Evolutionary conservation across 2,888 invertebrate species (phyloP).

Genomic region (Hemithea aestivaria): DNA sequence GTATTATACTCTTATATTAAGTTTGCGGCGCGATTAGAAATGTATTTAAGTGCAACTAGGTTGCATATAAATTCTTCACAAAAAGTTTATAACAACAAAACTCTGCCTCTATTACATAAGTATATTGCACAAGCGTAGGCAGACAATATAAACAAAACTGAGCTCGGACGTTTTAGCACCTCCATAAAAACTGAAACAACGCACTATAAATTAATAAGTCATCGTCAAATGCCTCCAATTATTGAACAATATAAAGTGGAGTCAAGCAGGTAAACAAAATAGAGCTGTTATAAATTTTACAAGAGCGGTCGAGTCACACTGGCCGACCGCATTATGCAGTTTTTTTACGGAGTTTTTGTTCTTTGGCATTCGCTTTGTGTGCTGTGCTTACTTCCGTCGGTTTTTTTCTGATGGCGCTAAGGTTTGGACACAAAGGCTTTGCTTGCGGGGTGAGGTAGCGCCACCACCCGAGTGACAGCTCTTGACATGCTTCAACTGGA

Average conservation of each 20-base stretch:
- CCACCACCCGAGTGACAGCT: conserved; percentile 39
- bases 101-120: conserved; percentile 1
- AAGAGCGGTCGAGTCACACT: conserved; percentile 61
- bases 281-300: conserved; percentile 78
- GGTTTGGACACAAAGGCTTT: conserved; percentile 58
- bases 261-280: conserved; percentile 76
- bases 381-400: conserved; percentile 66
- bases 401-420: conserved; percentile 74
- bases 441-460: conserved; percentile 48
- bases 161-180: conserved; percentile 67
- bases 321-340: conserved; percentile 68
- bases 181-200: conserved; percentile 70
- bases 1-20: no score
- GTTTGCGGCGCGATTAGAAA: no score
- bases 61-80: no score
- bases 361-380: conserved; percentile 72
- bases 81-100: no score
- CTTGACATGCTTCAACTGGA: conserved; percentile 8
- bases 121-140: conserved; percentile 19
- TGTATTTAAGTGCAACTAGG: no score
- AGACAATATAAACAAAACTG: conserved; percentile 42
- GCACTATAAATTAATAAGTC: conserved; percentile 77
- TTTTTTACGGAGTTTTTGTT: conserved; percentile 67
- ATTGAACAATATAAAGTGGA: conserved; percentile 66
- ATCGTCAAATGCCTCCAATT: conserved; percentile 75